These are phyloP conservation scores for Crossocerus cetratus DNA, from an alignment of 2,888 invertebrate genomes.

Conservation along the genomic window DNA sequence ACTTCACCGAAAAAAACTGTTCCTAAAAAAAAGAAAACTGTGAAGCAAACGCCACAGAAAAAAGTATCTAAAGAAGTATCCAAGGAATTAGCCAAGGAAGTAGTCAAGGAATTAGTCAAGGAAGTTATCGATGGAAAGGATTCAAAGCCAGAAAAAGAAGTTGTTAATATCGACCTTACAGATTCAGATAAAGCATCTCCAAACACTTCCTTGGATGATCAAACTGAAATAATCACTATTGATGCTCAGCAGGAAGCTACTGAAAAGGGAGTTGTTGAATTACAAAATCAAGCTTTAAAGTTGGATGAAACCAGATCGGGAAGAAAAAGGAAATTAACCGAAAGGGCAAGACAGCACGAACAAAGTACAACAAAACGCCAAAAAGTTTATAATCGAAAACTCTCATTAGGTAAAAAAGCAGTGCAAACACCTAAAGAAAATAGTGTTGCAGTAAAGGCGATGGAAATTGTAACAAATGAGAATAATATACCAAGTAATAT, in stretches of 20 bases:
- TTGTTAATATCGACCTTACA: constrained; percentile 29
- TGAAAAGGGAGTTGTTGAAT: constrained; percentile 35
- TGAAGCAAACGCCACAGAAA: constrained; percentile 40
- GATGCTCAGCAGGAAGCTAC: constrained; percentile 16
- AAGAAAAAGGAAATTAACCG: constrained; percentile 73
- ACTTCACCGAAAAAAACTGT: constrained; percentile 58
- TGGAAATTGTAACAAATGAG: constrained; percentile 19
- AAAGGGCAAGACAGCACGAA: constrained; percentile 73
- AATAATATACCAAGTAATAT: not conserved
- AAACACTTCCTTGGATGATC: constrained; percentile 5
- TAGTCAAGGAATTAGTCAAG: constrained; percentile 20
- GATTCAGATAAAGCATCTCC: constrained; percentile 24
- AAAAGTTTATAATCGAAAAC: constrained; percentile 63
- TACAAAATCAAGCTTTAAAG: constrained; percentile 34
- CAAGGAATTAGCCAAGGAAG: constrained; percentile 36
- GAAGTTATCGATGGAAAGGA: constrained; percentile 8
- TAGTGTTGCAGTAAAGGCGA: not conserved
- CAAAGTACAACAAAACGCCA: constrained; percentile 70
- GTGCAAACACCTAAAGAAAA: constrained; percentile 15
- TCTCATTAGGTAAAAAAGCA: constrained; percentile 37
- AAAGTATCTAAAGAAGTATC: constrained; percentile 21
- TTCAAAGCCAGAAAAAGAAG: constrained; percentile 18
- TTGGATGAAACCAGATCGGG: constrained; percentile 72
- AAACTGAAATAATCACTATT: not conserved
- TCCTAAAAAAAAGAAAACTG: constrained; percentile 44